phyloP scores from a whole-genome alignment of 2,888 invertebrate genomes.

The Tipula helvola region DNA sequence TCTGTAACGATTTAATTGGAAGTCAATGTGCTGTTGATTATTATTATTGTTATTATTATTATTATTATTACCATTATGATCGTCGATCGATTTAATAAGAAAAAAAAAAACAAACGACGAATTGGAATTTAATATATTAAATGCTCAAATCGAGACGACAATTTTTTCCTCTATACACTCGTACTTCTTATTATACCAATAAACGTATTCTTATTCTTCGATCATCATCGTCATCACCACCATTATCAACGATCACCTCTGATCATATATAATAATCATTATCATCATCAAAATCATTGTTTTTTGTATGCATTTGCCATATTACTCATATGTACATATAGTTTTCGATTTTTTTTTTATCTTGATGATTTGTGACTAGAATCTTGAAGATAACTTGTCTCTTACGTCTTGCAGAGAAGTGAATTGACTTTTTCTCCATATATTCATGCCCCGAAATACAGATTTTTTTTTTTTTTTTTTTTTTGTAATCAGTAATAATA shows the following conservation, averaged over 20 bases:
- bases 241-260: background rate
- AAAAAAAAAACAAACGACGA: background rate
- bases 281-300: background rate
- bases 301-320: background rate
- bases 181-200: background rate
- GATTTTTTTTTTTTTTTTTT: background rate
- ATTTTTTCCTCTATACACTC: background rate
- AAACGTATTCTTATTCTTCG: background rate
- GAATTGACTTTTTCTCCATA: background rate
- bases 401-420: background rate
- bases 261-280: background rate
- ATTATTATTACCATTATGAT: background rate
- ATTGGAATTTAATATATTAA: background rate
- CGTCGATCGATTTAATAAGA: background rate
- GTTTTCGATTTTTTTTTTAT: background rate
- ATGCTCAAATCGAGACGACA: slow-evolving; percentile 4
- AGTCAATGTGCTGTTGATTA: background rate
- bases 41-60: background rate
- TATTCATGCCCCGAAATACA: background rate
- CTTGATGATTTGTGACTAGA: background rate
- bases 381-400: background rate
- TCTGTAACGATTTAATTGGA: background rate
- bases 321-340: background rate
- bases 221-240: background rate
- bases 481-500: background rate